A percentile compares a stretch with the other conserved stretches of the same genome.
Evolutionary conservation across 2,797 vertebrate genomes (phyloP).

Genomic region (Lagocephalus sceleratus): DNA sequence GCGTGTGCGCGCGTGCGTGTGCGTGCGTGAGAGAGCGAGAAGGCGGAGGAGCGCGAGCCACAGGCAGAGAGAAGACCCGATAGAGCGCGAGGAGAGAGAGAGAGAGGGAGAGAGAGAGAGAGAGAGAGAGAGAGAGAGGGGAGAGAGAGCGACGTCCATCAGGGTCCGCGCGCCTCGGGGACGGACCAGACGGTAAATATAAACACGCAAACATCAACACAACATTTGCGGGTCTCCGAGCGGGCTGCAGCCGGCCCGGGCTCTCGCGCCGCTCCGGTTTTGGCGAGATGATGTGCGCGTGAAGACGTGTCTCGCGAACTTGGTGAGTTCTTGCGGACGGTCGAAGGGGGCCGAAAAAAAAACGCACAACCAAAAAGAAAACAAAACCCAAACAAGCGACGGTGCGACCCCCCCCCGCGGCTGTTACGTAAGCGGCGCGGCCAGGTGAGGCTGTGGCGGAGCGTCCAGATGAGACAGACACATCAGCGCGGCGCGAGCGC

Average conservation of each 20-base stretch:
- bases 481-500: constrained; percentile 55
- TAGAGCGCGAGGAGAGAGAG: constrained; percentile 53
- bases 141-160: constrained; percentile 61
- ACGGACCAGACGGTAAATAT: constrained; percentile 74
- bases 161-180: constrained; percentile 63
- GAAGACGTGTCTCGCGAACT: constrained; percentile 61
- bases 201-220: no score
- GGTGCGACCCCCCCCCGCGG: no score
- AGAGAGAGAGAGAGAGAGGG: constrained; percentile 45
- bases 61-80: constrained; percentile 53
- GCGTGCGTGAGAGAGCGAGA: constrained; percentile 17
- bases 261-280: constrained; percentile 51
- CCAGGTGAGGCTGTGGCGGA: constrained; percentile 48
- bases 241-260: no score
- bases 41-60: constrained; percentile 22
- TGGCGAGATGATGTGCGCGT: constrained; percentile 58
- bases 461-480: constrained; percentile 67
- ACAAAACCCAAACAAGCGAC: no score
- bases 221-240: no score
- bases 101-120: constrained; percentile 25
- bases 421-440: no score
- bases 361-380: no score
- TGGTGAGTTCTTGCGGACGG: constrained; percentile 46
- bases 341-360: no score
- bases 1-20: not conserved